Evolutionary conservation across 2,888 invertebrate species (phyloP).

Genomic region (Agonopterix alstromeriana): DNA sequence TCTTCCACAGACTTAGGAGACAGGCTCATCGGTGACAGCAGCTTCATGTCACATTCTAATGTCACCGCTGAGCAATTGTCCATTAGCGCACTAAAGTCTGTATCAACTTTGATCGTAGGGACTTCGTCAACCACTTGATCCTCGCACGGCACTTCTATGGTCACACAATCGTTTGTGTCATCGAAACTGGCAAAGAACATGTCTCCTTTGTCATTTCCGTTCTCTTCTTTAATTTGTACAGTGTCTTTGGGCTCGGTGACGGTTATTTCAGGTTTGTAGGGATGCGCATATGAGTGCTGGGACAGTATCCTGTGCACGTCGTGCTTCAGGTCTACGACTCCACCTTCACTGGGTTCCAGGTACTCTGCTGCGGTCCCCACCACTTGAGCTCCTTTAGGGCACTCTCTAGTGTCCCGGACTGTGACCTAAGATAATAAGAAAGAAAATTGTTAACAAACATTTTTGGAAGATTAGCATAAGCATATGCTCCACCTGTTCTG

Average conservation of each 20-base stretch:
- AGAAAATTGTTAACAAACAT: background rate
- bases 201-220: slow-evolving; percentile 69
- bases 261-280: slow-evolving; percentile 46
- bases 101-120: slow-evolving; percentile 36
- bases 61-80: slow-evolving; percentile 39
- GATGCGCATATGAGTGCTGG: slow-evolving; percentile 73
- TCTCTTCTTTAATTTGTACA: slow-evolving; percentile 45
- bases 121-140: slow-evolving; percentile 62
- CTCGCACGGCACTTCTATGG: slow-evolving; percentile 81
- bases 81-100: slow-evolving; percentile 40
- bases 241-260: slow-evolving; percentile 20
- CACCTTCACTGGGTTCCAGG: slow-evolving; percentile 87
- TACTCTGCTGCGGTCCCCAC: slow-evolving; percentile 92
- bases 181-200: slow-evolving; percentile 84
- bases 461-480: no score
- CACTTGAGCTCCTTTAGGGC: slow-evolving; percentile 80
- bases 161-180: slow-evolving; percentile 84
- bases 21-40: slow-evolving; percentile 62
- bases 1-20: slow-evolving; percentile 52
- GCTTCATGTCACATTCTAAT: slow-evolving; percentile 58
- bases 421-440: slow-evolving; percentile 40
- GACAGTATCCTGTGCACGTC: slow-evolving; percentile 66
- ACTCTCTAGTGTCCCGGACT: slow-evolving; percentile 53
- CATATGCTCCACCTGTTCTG: no score
- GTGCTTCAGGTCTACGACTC: slow-evolving; percentile 64